These are phyloP conservation scores for Zaprionus ghesquierei DNA, from an alignment of 1,140 invertebrate species.

Conservation along the genomic window DNA sequence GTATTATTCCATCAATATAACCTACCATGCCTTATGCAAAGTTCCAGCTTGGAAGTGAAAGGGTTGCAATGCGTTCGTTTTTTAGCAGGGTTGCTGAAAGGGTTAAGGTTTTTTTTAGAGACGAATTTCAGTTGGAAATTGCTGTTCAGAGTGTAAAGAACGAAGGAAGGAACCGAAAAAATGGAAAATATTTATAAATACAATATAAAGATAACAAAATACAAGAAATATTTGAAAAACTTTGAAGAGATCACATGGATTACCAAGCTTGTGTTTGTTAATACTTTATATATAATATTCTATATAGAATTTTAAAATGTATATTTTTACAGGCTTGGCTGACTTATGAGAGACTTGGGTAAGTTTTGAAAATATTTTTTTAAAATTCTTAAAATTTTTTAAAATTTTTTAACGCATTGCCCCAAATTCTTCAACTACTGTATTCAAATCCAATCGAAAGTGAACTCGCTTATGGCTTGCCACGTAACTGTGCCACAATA, in stretches of 20 bases:
- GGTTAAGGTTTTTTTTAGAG: conserved; percentile 38
- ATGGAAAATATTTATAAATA: not conserved
- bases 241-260: not conserved
- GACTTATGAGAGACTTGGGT: rapidly evolving
- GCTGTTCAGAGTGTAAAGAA: not conserved
- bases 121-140: conserved; percentile 32
- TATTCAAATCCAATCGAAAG: not conserved
- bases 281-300: not conserved
- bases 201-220: not conserved
- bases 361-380: not conserved
- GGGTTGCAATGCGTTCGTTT: conserved; percentile 54
- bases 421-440: not conserved
- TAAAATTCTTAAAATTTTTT: not conserved
- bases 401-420: not conserved
- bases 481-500: conserved; percentile 8
- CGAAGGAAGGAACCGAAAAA: not conserved
- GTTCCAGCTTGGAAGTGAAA: conserved; percentile 56
- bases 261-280: not conserved
- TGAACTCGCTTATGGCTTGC: not conserved
- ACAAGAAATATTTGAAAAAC: not conserved
- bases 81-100: conserved; percentile 44
- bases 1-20: not conserved
- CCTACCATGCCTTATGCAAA: conserved; percentile 50
- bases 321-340: not conserved
- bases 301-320: not conserved